Conservation (phyloP, 2,113 vertebrate genomes). For the Notarius lentiginosus region DNA sequence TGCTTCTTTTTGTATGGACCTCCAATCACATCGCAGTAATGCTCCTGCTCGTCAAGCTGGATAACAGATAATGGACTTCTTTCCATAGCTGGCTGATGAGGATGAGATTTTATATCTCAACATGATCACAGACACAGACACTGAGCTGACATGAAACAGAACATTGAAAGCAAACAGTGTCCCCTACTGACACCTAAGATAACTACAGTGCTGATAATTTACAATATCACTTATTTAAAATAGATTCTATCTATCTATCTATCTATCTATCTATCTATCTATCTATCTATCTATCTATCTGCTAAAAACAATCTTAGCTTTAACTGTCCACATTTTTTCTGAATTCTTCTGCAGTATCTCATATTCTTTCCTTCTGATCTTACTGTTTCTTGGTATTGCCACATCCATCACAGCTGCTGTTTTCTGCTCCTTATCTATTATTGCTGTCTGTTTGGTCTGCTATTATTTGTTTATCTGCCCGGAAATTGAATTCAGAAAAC, state of each 20-base stretch:
- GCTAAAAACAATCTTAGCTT: neutral
- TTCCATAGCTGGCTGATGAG: conserved; percentile 67
- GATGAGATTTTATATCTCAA: conserved; percentile 66
- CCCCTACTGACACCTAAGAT: conserved; percentile 66
- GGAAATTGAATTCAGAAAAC: conserved; percentile 24
- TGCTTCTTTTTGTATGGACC: neutral
- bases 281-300: neutral
- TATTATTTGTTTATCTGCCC: conserved; percentile 17
- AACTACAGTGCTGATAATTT: neutral
- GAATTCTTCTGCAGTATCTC: conserved; percentile 2
- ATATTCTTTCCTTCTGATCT: conserved; percentile 2
- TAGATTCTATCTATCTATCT: conserved; percentile 9
- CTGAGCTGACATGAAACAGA: conserved; percentile 40
- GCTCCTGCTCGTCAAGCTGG: neutral
- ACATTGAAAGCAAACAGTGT: conserved; percentile 69
- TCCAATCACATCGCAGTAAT: neutral
- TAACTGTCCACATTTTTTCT: neutral
- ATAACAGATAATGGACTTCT: conserved; percentile 64
- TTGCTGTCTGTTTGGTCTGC: conserved; percentile 16
- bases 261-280: conserved; percentile 10
- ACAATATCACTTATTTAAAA: neutral
- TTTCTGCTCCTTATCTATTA: conserved; percentile 23
- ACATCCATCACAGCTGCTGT: conserved; percentile 30
- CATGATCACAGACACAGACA: conserved; percentile 58
- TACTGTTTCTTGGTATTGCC: neutral